Base-by-base conservation (phyloP, 2,888 invertebrate species). In the Pheosia gnoma region DNA sequence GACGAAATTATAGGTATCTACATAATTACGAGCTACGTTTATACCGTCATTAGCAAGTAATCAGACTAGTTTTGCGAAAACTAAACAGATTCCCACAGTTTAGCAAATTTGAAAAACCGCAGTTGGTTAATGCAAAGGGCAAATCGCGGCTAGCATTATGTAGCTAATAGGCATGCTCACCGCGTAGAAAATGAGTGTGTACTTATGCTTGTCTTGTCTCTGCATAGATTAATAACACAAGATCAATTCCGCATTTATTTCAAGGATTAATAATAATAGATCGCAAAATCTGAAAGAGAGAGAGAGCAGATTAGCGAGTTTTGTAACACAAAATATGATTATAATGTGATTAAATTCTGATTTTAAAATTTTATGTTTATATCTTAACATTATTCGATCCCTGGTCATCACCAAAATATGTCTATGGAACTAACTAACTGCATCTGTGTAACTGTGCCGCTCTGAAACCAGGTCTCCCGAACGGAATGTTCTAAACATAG, bases 21-120 rank as follows among this genome's bases (percentile, higher is more conserved):
- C 51, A 51, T 25, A 51, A 51, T 51, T 51, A 51, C 25, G 25
- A 25, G 25, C 51, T 25, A 25, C 49, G 3, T 47, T 36, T 1
- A 25, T 5, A 25, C 11, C 38, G 49, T 51, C 7, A 49, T 58
- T 63, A 58, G 43, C 54, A 52, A 62, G 47, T 45, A 36, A 37
- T 38, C 37, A 65, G 49, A 51, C 63, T 65, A 64, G 67, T 74
- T 74, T 75, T 67, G 65, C 55, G 67, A 70, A 57, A 52, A 64
- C 67, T 74, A 68, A 62, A 67, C 65, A 65, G 73, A 65, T 85
- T 87, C 88, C 83, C 88, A 90, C 86, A 86, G 83, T 80, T 75
- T 79, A 79, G 80, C 79, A 80, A 81, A 83, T 83, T 84, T 77
- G 79, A 75, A 75, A 83, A 88, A 87, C 89, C 89, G 79, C 90